Conservation (phyloP, 2,113 vertebrate genomes). For the Symphodus melops region DNA sequence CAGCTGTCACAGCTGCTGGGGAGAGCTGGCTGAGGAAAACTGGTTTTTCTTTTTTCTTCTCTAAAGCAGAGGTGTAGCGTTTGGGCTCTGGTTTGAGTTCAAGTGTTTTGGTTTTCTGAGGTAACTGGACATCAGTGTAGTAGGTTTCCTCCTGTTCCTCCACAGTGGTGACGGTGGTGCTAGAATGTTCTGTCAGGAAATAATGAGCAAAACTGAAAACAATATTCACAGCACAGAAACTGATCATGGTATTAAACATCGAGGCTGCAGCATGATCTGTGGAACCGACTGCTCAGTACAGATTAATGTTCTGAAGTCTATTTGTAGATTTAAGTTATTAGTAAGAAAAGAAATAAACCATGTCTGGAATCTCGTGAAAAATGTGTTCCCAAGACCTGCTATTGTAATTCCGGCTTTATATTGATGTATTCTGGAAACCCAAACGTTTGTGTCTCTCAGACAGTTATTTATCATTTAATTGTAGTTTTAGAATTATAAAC, state of each 20-base stretch:
- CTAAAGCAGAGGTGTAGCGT: slow-evolving; percentile 84
- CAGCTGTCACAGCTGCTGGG: slow-evolving; percentile 79
- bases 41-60: slow-evolving; percentile 86
- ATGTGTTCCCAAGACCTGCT: no score
- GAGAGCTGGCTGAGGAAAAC: slow-evolving; percentile 87
- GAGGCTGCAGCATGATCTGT: background rate
- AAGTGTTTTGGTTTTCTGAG: slow-evolving; percentile 89
- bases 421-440: no score
- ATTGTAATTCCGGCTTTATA: no score
- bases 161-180: slow-evolving; percentile 87
- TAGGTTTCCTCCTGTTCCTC: slow-evolving; percentile 87
- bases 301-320: no score
- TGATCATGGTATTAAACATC: slow-evolving; percentile 14
- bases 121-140: slow-evolving; percentile 86
- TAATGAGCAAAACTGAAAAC: slow-evolving; percentile 75
- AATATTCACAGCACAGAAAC: slow-evolving; percentile 47
- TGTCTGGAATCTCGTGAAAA: no score
- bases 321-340: no score
- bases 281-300: no score
- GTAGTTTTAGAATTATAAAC: no score
- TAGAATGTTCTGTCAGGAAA: slow-evolving; percentile 90
- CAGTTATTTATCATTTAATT: no score
- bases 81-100: slow-evolving; percentile 91
- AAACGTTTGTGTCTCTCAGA: no score
- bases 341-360: no score